phyloP scores from a whole-genome alignment of 2,113 vertebrate genomes.

The Perccottus glenii region DNA sequence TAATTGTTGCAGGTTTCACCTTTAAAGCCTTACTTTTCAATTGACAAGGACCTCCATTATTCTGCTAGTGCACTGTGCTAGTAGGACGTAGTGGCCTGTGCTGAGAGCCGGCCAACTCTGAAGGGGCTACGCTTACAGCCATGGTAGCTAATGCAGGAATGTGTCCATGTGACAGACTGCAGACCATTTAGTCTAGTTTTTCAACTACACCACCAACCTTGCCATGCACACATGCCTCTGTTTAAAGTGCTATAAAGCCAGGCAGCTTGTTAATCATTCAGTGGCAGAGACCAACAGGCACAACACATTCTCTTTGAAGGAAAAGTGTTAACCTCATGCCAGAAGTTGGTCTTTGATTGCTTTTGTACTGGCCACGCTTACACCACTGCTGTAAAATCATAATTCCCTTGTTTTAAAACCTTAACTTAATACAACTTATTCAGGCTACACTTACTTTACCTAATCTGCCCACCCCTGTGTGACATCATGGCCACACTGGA shows the following conservation, averaged over 20 bases:
- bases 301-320: conserved; percentile 49
- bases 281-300: conserved; percentile 37
- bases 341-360: conserved; percentile 22
- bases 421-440: conserved; percentile 25
- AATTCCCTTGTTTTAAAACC: conserved; percentile 6
- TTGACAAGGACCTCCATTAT: conserved; percentile 65
- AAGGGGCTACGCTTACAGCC: conserved; percentile 55
- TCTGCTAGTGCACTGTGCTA: conserved; percentile 19
- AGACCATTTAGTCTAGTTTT: conserved; percentile 69
- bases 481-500: conserved; percentile 43
- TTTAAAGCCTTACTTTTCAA: conserved; percentile 35
- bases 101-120: conserved; percentile 49
- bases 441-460: neutral
- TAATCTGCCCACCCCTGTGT: conserved; percentile 17
- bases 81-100: conserved; percentile 33
- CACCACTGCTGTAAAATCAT: neutral
- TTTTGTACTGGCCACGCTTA: conserved; percentile 17
- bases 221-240: conserved; percentile 51
- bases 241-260: conserved; percentile 57
- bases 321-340: conserved; percentile 19
- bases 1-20: conserved; percentile 33
- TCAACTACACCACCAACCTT: conserved; percentile 61
- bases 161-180: conserved; percentile 78
- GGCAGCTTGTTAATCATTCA: conserved; percentile 74
- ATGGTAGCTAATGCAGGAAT: conserved; percentile 73